phyloP scores from a whole-genome alignment of 2,113 vertebrate species.

The Hemibagrus wyckioides region DNA sequence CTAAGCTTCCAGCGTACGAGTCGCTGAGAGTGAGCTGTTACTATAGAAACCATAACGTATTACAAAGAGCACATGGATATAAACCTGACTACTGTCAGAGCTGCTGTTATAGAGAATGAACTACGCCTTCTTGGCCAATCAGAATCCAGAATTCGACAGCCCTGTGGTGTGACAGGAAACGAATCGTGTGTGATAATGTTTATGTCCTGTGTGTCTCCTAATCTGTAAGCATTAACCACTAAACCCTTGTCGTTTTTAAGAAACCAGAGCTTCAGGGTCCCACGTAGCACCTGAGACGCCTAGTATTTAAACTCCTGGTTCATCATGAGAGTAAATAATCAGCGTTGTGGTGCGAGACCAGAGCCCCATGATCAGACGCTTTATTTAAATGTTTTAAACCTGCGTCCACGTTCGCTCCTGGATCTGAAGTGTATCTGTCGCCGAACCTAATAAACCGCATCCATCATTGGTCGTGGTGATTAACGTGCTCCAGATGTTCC shows the following conservation, averaged over 20 bases:
- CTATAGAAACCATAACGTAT: neutral
- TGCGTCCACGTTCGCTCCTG: conserved; percentile 78
- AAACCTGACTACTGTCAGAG: neutral
- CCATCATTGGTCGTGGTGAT: conserved; percentile 86
- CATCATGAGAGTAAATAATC: neutral
- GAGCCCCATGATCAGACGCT: conserved; percentile 67
- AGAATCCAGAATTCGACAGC: neutral
- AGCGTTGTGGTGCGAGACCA: conserved; percentile 74
- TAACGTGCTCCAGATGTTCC: conserved; percentile 89
- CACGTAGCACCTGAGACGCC: conserved; percentile 15
- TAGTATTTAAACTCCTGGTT: neutral
- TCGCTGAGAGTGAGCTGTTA: neutral
- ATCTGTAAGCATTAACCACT: neutral
- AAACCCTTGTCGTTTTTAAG: neutral
- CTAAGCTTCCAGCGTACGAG: too few species aligned
- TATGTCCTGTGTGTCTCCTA: neutral
- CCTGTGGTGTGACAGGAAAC: neutral
- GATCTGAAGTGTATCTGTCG: conserved; percentile 80
- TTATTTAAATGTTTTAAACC: conserved; percentile 82
- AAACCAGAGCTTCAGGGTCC: neutral
- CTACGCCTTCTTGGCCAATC: neutral
- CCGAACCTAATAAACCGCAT: conserved; percentile 85
- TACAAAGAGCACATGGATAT: neutral
- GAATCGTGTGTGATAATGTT: neutral
- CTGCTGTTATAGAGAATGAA: neutral